These are phyloP conservation scores for Chaenocephalus aceratus DNA, from an alignment of 2,113 vertebrate species.

Conservation along the genomic window DNA sequence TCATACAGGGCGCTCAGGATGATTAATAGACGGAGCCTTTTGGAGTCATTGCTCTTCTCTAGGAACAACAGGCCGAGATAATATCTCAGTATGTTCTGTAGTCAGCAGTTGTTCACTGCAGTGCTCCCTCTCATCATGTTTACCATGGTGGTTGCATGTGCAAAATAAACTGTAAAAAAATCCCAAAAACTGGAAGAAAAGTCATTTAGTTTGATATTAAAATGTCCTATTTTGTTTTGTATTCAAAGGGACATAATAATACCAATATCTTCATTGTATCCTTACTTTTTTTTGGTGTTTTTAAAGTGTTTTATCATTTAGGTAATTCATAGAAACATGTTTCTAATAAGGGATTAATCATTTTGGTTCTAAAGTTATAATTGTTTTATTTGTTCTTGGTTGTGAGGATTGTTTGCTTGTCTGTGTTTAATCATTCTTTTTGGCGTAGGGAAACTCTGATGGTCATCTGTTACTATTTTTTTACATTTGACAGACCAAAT, in stretches of 20 bases:
- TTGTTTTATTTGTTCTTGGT: too few relatives aligned
- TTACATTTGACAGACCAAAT: too few relatives aligned
- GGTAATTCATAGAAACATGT: too few relatives aligned
- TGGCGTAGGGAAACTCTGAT: too few relatives aligned
- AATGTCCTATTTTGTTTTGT: neutral
- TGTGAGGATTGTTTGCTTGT: too few relatives aligned
- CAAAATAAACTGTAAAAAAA: slow-evolving; percentile 11
- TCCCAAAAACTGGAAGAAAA: slow-evolving; percentile 1
- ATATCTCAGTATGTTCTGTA: slow-evolving; percentile 66
- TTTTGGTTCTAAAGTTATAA: neutral
- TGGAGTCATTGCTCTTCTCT: slow-evolving; percentile 69
- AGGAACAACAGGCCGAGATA: slow-evolving; percentile 65
- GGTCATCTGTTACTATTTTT: too few relatives aligned
- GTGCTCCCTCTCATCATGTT: slow-evolving; percentile 22
- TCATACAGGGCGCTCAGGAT: slow-evolving; percentile 64
- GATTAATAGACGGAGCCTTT: slow-evolving; percentile 75
- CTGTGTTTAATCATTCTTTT: too few relatives aligned
- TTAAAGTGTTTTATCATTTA: neutral
- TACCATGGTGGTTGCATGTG: slow-evolving; percentile 5
- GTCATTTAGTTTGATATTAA: neutral
- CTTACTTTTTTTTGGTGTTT: neutral
- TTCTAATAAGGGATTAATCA: neutral
- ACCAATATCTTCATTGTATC: neutral
- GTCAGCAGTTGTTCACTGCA: slow-evolving; percentile 63
- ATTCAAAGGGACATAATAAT: neutral